Conservation (phyloP, 2,797 vertebrate genomes). For the Meda fulgida region DNA sequence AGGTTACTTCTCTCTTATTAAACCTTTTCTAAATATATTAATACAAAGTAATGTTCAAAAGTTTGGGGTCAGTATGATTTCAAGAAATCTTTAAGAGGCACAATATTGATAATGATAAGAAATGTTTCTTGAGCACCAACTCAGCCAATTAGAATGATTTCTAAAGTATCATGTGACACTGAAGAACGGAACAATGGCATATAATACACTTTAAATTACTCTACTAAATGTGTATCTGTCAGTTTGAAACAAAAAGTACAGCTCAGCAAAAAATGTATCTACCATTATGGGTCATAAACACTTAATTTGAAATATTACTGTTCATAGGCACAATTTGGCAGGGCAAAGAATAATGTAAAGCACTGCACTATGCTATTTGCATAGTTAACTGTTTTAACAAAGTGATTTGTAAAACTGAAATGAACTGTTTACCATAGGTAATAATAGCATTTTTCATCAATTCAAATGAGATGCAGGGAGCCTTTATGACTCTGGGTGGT, state of each 20-base stretch:
- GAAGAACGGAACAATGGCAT: too few species aligned
- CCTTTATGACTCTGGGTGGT: conserved; percentile 36
- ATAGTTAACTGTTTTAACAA: conserved; percentile 13
- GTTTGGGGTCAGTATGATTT: background rate
- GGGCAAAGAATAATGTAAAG: background rate
- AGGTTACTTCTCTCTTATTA: background rate
- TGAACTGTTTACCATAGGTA: background rate
- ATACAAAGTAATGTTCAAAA: background rate
- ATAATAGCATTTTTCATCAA: conserved; percentile 21
- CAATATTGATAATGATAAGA: too few species aligned
- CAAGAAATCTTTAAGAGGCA: too few species aligned
- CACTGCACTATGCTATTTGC: background rate
- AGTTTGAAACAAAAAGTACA: background rate
- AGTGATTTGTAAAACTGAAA: conserved; percentile 37
- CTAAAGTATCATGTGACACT: background rate
- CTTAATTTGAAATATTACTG: background rate
- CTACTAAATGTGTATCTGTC: background rate
- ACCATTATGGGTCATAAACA: background rate
- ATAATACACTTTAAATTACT: too few species aligned
- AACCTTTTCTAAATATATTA: background rate
- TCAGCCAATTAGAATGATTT: background rate
- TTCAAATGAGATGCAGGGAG: conserved; percentile 32
- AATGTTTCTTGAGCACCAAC: too few species aligned
- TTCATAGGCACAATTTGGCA: conserved; percentile 4
- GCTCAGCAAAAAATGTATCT: background rate